Base-by-base conservation (phyloP, 2,113 vertebrate genomes). In the Chloropsis hardwickii region DNA sequence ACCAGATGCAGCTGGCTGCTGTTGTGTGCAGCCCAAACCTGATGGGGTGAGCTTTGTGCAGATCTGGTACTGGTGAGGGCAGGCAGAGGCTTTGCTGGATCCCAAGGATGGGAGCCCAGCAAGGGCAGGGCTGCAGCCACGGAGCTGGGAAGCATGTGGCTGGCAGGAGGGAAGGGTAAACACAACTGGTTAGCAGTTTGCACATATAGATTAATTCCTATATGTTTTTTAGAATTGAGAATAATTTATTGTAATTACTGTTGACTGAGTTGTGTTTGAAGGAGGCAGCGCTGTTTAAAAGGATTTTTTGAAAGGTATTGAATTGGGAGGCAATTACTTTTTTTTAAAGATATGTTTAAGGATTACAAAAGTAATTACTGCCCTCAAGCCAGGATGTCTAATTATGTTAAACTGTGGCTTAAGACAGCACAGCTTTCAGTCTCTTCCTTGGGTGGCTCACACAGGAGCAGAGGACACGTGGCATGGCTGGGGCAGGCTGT, bases 361-460 rank as follows among this genome's bases (percentile, higher is more conserved):
- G 96, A 97, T 95, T 97, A 97, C 94, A 92, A 93, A 96, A 95
- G 96, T 96, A 97, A 97, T 97, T 97, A 97, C 94, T 95, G 95
- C 96, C 96, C 96, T 94, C 95, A 58, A 93, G 95, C 91, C 94
- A 96, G 95, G 96, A 96, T 97, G 95, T 96, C 92, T 95, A 94
- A 97, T 96, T 96, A 94, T 92, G 92, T 95, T 94, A 96, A 96
- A 96, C 92, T 81, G 73, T 91, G 92, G 86, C 86, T 95, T 95
- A 92, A 94, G 91, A 95, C 80, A 92, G 95, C 69, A 71, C 60
- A 91, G 82, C 86, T 92, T 95, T 64, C 50, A 62, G 56, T 22
- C 91, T 88, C 77, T 91, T 96, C 77, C 77, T 84, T 74, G 89
- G 80, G 81, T 73, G 91, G 90, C 44, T 92, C 35, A 14, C 0